Percentiles rank a stretch among this genome's conserved stretches.
Conservation (phyloP, 2,113 vertebrate genomes). For the Eonycteris spelaea region DNA sequence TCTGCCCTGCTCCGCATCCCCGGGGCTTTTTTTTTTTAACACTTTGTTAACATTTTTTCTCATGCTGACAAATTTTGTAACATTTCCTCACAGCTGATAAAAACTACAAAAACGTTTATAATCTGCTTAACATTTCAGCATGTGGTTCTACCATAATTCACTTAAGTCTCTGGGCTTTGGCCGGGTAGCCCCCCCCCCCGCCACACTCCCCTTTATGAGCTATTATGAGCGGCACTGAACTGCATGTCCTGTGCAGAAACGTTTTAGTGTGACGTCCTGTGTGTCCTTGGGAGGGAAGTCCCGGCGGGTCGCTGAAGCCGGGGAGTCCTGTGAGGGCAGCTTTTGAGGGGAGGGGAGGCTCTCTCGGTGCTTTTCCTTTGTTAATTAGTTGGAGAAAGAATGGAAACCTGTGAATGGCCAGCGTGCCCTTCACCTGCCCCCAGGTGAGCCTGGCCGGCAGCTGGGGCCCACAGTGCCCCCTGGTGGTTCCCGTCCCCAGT, state of each 20-base stretch:
- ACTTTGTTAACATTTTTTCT: not conserved
- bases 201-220: not conserved
- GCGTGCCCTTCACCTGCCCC: not conserved
- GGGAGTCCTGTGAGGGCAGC: not conserved
- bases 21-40: too few species aligned
- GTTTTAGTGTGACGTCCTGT: fast-evolving
- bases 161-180: fast-evolving
- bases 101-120: fast-evolving
- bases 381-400: not conserved
- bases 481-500: not conserved
- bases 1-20: too few species aligned
- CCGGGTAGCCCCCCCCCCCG: fast-evolving
- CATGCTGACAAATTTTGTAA: not conserved
- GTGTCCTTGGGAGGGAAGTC: not conserved
- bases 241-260: too few species aligned
- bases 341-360: fast-evolving
- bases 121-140: fast-evolving
- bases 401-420: not conserved
- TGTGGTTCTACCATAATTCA: fast-evolving
- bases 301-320: not conserved
- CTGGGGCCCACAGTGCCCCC: not conserved
- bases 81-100: too few species aligned
- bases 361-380: not conserved
- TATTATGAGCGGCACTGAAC: fast-evolving
- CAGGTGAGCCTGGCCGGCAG: fast-evolving